Evolutionary conservation across 2,113 vertebrate species (phyloP).

Genomic region (Coryphaenoides rupestris): DNA sequence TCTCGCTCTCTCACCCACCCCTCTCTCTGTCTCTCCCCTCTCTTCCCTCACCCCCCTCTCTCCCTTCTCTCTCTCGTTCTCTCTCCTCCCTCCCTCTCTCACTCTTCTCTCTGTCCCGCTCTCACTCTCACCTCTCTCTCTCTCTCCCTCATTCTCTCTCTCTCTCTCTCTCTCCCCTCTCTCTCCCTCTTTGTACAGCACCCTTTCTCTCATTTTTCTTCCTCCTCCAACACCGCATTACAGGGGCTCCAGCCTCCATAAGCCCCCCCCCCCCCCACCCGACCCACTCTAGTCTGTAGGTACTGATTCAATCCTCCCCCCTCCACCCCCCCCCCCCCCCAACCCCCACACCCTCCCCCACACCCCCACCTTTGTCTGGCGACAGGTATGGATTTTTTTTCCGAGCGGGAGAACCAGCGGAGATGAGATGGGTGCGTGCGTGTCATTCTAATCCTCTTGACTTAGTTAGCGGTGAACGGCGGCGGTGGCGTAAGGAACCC

Average conservation of each 20-base stretch:
- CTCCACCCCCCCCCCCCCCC: too few relatives aligned
- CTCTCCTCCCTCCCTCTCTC: constrained; percentile 56
- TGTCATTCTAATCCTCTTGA: constrained; percentile 48
- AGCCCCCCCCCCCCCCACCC: too few relatives aligned
- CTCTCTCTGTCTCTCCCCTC: constrained; percentile 46
- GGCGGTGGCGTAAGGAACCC: constrained; percentile 38
- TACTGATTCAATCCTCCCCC: too few relatives aligned
- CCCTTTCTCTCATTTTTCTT: too few relatives aligned
- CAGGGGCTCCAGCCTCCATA: too few relatives aligned
- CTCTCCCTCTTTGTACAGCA: too few relatives aligned
- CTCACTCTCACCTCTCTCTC: neutral
- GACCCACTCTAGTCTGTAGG: too few relatives aligned
- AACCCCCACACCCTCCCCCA: too few relatives aligned
- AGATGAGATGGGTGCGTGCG: constrained; percentile 39
- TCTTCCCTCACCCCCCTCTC: too few relatives aligned
- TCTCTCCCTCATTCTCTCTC: too few relatives aligned
- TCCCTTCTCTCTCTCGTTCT: constrained; percentile 21
- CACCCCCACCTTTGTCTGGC: constrained; percentile 13
- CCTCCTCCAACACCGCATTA: too few relatives aligned
- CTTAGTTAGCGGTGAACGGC: constrained; percentile 46
- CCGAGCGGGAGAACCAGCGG: constrained; percentile 23
- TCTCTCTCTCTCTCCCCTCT: too few relatives aligned
- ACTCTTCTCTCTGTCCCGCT: neutral
- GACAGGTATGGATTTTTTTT: constrained; percentile 18
- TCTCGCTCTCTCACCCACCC: constrained; percentile 55